Percentiles rank a stretch among this genome's conserved stretches.
Evolutionary conservation across 2,888 invertebrate genomes (phyloP).

Genomic region (Anaspis maculata): DNA sequence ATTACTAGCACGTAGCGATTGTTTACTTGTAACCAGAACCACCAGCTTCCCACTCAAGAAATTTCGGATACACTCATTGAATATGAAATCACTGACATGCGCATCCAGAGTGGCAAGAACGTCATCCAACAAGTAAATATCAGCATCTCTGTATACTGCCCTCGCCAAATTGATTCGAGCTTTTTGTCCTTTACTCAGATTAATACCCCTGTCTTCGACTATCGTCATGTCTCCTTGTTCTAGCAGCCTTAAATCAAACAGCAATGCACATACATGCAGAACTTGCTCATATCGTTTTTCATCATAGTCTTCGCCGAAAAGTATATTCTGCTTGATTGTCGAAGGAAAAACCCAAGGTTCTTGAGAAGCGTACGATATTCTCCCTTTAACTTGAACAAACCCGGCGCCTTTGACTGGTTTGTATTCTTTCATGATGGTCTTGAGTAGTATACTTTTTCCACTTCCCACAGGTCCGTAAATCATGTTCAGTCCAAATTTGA

Average conservation of each 20-base stretch:
- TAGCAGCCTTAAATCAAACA: constrained; percentile 59
- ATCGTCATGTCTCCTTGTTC: constrained; percentile 63
- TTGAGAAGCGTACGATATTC: constrained; percentile 47
- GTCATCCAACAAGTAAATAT: constrained; percentile 67
- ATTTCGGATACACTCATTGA: constrained; percentile 58
- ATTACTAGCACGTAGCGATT: constrained; percentile 40
- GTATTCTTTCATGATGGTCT: constrained; percentile 32
- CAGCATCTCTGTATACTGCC: constrained; percentile 62
- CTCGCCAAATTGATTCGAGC: constrained; percentile 68
- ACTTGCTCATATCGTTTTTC: constrained; percentile 48
- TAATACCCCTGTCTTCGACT: constrained; percentile 69
- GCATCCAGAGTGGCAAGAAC: constrained; percentile 72
- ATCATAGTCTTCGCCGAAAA: constrained; percentile 57
- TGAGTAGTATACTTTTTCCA: constrained; percentile 45
- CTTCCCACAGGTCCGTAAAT: constrained; percentile 55
- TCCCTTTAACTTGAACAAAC: constrained; percentile 43
- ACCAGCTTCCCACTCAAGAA: constrained; percentile 47
- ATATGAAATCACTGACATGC: constrained; percentile 58
- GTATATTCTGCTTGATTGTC: constrained; percentile 62
- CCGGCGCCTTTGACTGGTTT: constrained; percentile 31
- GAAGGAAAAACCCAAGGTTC: constrained; percentile 49
- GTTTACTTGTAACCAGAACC: constrained; percentile 41
- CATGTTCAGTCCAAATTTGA: constrained; percentile 42
- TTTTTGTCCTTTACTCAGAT: constrained; percentile 71
- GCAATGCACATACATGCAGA: constrained; percentile 52